These are phyloP conservation scores for Drosophila seclusa DNA, from an alignment of 2,888 invertebrate genomes.

Conservation along the genomic window DNA sequence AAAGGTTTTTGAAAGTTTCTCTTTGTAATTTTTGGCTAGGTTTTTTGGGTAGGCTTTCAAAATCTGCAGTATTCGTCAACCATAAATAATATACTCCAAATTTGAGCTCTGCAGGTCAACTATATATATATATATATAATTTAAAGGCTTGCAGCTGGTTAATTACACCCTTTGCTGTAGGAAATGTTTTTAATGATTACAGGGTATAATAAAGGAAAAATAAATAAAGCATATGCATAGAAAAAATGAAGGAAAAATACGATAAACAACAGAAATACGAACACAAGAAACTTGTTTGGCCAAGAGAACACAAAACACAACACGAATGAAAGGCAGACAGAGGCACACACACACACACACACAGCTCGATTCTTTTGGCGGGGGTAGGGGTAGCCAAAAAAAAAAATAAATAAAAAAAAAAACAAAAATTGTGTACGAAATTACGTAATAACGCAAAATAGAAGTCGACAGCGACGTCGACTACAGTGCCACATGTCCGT, in stretches of 20 bases:
- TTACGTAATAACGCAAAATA: slow-evolving; percentile 70
- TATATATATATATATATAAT: not conserved
- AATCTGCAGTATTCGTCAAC: not conserved
- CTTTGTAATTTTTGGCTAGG: not conserved
- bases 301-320: slow-evolving; percentile 48
- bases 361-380: slow-evolving; percentile 38
- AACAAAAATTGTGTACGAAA: slow-evolving; percentile 43
- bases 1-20: not conserved
- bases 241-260: slow-evolving; percentile 7
- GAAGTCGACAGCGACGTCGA: slow-evolving; percentile 42
- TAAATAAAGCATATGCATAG: slow-evolving; percentile 26
- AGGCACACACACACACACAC: slow-evolving; percentile 20
- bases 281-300: slow-evolving; percentile 55
- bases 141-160: not conserved
- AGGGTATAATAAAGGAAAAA: slow-evolving; percentile 24
- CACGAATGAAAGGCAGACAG: slow-evolving; percentile 59
- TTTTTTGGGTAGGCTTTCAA: not conserved
- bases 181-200: not conserved
- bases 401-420: slow-evolving; percentile 18
- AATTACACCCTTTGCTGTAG: not conserved
- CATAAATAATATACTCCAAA: not conserved
- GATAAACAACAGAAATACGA: slow-evolving; percentile 20
- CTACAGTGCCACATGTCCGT: slow-evolving; percentile 53
- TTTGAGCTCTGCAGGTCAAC: not conserved
- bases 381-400: slow-evolving; percentile 44